Conservation (phyloP, 1,140 invertebrate genomes). For the Asobara japonica region DNA sequence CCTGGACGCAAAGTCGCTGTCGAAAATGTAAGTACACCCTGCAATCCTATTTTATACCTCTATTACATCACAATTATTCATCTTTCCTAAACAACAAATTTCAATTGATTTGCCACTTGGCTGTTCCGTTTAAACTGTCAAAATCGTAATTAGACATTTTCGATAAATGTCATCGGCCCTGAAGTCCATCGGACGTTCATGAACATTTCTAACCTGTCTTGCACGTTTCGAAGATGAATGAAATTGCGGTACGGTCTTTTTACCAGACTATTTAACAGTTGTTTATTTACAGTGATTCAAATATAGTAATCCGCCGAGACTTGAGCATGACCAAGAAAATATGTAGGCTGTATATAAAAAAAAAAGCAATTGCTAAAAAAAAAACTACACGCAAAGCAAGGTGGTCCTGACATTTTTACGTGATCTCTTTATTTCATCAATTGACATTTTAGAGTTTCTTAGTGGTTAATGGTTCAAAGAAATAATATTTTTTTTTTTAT, state of each 20-base stretch:
- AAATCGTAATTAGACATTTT: background rate
- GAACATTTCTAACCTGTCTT: background rate
- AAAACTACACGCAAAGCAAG: too few species aligned
- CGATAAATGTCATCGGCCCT: background rate
- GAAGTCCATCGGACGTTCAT: background rate
- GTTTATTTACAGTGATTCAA: too few species aligned
- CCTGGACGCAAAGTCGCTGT: constrained; percentile 41
- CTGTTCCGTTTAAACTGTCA: background rate
- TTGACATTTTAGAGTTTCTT: too few species aligned
- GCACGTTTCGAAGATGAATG: background rate
- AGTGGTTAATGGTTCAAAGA: too few species aligned
- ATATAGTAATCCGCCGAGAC: too few species aligned
- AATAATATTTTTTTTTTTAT: too few species aligned
- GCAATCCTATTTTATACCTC: background rate
- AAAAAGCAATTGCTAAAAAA: too few species aligned
- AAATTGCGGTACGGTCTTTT: background rate
- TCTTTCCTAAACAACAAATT: background rate
- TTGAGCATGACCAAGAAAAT: too few species aligned
- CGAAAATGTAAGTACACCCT: constrained; percentile 49
- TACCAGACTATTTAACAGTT: background rate
- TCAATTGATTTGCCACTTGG: background rate
- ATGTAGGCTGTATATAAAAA: too few species aligned
- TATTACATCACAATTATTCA: constrained; percentile 55
- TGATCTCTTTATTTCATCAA: too few species aligned
- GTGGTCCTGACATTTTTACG: too few species aligned